Evolutionary conservation across 2,888 invertebrate genomes (phyloP).

Genomic region (Pilophorus perplexus): DNA sequence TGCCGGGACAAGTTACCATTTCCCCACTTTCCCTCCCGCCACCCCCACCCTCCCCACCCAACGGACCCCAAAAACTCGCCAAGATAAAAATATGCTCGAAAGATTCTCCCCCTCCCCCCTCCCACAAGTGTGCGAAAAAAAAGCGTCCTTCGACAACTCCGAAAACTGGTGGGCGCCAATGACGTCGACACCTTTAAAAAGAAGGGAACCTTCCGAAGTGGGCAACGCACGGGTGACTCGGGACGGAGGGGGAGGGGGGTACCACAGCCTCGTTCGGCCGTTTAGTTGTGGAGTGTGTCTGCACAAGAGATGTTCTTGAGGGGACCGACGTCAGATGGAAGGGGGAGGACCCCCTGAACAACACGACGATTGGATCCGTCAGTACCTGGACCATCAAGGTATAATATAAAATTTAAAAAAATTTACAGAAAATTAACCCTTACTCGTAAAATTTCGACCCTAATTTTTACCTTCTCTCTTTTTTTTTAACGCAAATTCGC

Average conservation of each 20-base stretch:
- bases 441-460: background rate
- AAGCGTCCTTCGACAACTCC: background rate
- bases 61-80: too few species aligned
- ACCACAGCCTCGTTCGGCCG: background rate
- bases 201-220: too few species aligned
- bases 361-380: slow-evolving; percentile 38
- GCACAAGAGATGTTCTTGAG: slow-evolving; percentile 37
- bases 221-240: too few species aligned
- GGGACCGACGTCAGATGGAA: slow-evolving; percentile 34
- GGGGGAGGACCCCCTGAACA: slow-evolving; percentile 39
- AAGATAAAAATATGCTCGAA: too few species aligned
- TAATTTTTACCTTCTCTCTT: too few species aligned
- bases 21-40: too few species aligned
- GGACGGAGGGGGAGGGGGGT: too few species aligned
- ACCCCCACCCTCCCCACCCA: too few species aligned
- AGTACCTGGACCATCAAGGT: slow-evolving; percentile 36
- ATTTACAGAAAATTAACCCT: background rate
- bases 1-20: too few species aligned
- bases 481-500: too few species aligned
- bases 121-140: too few species aligned
- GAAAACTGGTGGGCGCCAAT: slow-evolving; percentile 25
- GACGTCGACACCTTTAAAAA: slow-evolving; percentile 18
- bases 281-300: slow-evolving; percentile 36
- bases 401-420: background rate
- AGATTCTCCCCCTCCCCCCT: too few species aligned